phyloP scores from a whole-genome alignment of 2,113 vertebrate genomes.

The Reinhardtius hippoglossoides region DNA sequence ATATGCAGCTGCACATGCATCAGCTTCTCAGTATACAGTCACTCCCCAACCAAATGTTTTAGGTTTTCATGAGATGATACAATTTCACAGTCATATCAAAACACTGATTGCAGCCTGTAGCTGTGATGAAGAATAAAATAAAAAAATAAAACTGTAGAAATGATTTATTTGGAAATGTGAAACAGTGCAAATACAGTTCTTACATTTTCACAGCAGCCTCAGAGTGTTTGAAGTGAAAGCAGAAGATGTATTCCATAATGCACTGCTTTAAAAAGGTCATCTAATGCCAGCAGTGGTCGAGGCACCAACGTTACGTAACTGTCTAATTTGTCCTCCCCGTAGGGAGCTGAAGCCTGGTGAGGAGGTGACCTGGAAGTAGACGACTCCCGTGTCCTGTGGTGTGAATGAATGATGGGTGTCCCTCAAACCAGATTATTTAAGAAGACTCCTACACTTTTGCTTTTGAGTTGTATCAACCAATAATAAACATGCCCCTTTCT shows the following conservation, averaged over 20 bases:
- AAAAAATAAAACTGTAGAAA: not conserved
- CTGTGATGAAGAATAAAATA: not conserved
- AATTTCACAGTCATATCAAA: not conserved
- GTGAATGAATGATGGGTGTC: conserved; percentile 41
- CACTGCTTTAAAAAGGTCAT: not conserved
- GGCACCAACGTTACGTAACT: not conserved
- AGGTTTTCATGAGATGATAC: not conserved
- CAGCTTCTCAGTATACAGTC: too few species aligned
- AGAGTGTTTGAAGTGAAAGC: not conserved
- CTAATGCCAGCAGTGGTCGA: not conserved
- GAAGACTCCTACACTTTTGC: conserved; percentile 23
- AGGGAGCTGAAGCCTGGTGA: conserved; percentile 93
- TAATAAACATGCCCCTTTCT: conserved; percentile 67
- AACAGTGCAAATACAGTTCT: not conserved
- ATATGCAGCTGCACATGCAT: too few species aligned
- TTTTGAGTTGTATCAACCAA: conserved; percentile 60
- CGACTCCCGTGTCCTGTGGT: conserved; percentile 25
- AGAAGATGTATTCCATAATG: not conserved
- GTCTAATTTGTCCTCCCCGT: conserved; percentile 26
- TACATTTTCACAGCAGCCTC: not conserved
- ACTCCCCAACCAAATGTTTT: too few species aligned
- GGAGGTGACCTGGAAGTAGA: conserved; percentile 93
- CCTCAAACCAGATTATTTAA: conserved; percentile 55
- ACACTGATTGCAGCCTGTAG: not conserved
- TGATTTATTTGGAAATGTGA: not conserved